Base-by-base conservation (phyloP, 2,113 vertebrate genomes). In the Megalops atlanticus region DNA sequence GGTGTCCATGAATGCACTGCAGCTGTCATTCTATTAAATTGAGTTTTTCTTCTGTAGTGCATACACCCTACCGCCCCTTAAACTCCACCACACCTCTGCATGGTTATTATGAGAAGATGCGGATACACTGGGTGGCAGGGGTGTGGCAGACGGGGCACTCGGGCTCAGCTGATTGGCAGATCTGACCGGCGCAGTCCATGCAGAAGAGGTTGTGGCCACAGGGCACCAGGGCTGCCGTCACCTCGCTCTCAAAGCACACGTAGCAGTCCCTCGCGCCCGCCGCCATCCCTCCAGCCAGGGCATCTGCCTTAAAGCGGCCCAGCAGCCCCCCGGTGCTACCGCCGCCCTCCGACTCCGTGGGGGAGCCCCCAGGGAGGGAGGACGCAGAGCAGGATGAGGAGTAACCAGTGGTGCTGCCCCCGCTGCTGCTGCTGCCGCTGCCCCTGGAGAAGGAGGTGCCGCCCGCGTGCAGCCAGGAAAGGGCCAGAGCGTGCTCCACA, bases 171-270 rank as follows among this genome's bases (percentile, higher is more conserved):
- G 94, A 95, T 88, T 96, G 96, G 52, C 97, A 98, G 92, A 99
- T 98, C 84, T 97, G 96, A 74, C 96, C 95, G 0, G 98, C 98
- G 0, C 98, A 99, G 86, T 99, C 98, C 98, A 99, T 99, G 94
- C 98, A 99, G 94, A 99, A 99, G 79, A 99, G 96, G 91, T 98
- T 99, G 94, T 99, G 97, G 83, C 97, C 97, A 7, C 98, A 99
- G 81, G 98, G 98, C 84, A 99, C 97, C 73, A 99, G 86, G 0
- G 97, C 97, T 0, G 97, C 98, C 0, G 96, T 98, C 81, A 97
- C 98, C 92, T 98, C 97, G 6, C 97, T 98, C 89, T 98, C 97
- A 0, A 95, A 96, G 74, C 97, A 99, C 84, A 99, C 96, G 82
- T 96, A 95, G 87, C 97, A 99, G 91, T 98, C 98, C 12, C 97